Conservation (phyloP, 2,888 invertebrate species). For the Vandiemenella viatica region DNA sequence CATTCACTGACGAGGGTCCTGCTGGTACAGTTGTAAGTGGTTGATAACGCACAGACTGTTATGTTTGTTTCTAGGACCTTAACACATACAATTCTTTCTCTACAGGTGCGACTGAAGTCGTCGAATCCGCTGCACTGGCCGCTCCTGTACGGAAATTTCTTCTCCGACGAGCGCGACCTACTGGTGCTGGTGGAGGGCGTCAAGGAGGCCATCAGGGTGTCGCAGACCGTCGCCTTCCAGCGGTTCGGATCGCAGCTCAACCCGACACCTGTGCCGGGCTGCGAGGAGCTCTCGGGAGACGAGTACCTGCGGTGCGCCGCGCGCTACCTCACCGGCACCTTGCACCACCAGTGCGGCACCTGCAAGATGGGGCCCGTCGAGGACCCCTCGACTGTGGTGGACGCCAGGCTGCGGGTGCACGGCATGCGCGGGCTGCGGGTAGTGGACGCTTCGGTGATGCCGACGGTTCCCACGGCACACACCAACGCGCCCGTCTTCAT, state of each 20-base stretch:
- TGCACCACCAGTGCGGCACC: constrained; percentile 26
- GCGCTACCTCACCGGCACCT: constrained; percentile 18
- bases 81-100: too few relatives aligned
- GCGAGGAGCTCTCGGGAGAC: constrained; percentile 12
- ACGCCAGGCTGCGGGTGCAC: constrained; percentile 37
- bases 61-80: too few relatives aligned
- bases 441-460: constrained; percentile 52
- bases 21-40: too few relatives aligned
- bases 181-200: constrained; percentile 58
- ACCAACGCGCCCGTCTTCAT: too few relatives aligned
- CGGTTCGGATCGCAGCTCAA: constrained; percentile 7
- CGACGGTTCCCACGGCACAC: constrained; percentile 39
- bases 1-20: too few relatives aligned
- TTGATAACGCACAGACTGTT: too few relatives aligned
- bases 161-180: constrained; percentile 49
- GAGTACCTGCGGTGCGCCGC: constrained; percentile 22
- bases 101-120: too few relatives aligned
- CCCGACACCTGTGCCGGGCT: constrained; percentile 3
- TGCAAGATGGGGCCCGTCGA: constrained; percentile 44
- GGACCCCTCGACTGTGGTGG: constrained; percentile 34
- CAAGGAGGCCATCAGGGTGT: constrained; percentile 23
- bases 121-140: too few relatives aligned
- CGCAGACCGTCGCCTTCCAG: constrained; percentile 12
- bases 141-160: neutral
- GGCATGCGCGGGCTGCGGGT: constrained; percentile 39